Percentiles rank a stretch among this genome's conserved stretches.
Evolutionary conservation across 2,888 invertebrate genomes (phyloP).

Genomic region (Eumacrocentrus americanus): DNA sequence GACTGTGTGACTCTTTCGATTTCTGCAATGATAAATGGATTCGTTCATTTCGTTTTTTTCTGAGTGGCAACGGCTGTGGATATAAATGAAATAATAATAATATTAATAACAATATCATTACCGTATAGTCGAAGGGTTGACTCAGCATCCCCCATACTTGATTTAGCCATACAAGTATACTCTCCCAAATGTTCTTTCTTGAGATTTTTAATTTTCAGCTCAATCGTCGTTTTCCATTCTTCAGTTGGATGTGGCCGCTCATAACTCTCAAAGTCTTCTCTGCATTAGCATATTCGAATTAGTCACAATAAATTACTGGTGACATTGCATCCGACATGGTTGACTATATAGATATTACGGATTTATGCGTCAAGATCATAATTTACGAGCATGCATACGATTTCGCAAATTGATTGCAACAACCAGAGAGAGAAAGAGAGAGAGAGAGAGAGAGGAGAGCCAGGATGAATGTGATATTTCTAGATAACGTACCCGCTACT

Average conservation of each 20-base stretch:
- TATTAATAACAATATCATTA: slow-evolving; percentile 52
- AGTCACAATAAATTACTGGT: slow-evolving; percentile 24
- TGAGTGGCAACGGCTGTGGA: not conserved
- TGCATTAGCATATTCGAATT: slow-evolving; percentile 53
- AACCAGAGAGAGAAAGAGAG: no score
- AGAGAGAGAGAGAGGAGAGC: no score
- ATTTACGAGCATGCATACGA: slow-evolving; percentile 11
- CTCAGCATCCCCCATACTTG: slow-evolving; percentile 74
- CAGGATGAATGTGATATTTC: slow-evolving; percentile 9
- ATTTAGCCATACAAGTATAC: slow-evolving; percentile 75
- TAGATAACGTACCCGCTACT: slow-evolving; percentile 65
- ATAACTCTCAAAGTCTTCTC: slow-evolving; percentile 70
- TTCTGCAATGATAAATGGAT: slow-evolving; percentile 42
- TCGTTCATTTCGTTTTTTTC: not conserved
- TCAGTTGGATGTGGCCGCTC: slow-evolving; percentile 65
- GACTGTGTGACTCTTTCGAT: slow-evolving; percentile 47
- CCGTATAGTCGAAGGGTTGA: slow-evolving; percentile 74
- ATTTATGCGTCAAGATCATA: slow-evolving; percentile 16
- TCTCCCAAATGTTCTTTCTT: slow-evolving; percentile 69
- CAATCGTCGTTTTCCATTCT: slow-evolving; percentile 69
- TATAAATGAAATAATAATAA: not conserved
- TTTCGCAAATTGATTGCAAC: slow-evolving; percentile 10
- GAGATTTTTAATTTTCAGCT: slow-evolving; percentile 69
- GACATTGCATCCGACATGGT: slow-evolving; percentile 21
- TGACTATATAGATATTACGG: not conserved